Base-by-base conservation (phyloP, 2,113 vertebrate genomes). In the Rissa tridactyla region DNA sequence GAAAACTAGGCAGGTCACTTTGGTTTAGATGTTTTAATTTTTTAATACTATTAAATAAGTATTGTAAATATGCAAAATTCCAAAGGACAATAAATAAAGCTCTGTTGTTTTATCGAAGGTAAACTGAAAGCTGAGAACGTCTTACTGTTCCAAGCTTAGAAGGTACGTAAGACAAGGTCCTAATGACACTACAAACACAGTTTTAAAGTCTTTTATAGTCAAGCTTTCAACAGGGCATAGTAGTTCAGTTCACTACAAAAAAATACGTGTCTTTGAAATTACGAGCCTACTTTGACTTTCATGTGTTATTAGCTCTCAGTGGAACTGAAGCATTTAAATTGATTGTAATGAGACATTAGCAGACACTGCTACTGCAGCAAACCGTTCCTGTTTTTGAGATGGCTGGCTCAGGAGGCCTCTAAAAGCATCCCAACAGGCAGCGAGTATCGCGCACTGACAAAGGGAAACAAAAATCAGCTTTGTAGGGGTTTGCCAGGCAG, bases 301-400 rank as follows among this genome's bases (percentile, higher is more conserved):
- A 96, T 90, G 71, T 97, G 79, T 82, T 95, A 93, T 88, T 95
- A 95, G 93, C 82, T 95, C 93, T 90, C 91, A 55, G 84, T 96
- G 69, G 90, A 92, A 88, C 83, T n/a, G 79, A 95, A 93, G 87
- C 92, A 95, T 95, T 97, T 84, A 92, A 96, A 93, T 82, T 90
- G 95, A 95, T 95, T 96, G 92, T 94, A 94, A 96, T 76, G 94
- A 96, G 90, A 95, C 72, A 90, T 94, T 90, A 95, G 93, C 76
- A 97, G 94, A 92, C 60, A 81, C 80, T 73, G 64, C 75, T 65
- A 90, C 83, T 60, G 93, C 90, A 92, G 87, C 82, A 96, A 94
- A 75, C 75, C 46, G 7, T 58, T 82, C 68, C 82, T 91, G 86
- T 65, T 94, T 94, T 95, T 73, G 81, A 95, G 91, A 91, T 6